These are phyloP conservation scores for Brachionus sp. DNA, from an alignment of 1,140 invertebrate species.

Conservation along the genomic window DNA sequence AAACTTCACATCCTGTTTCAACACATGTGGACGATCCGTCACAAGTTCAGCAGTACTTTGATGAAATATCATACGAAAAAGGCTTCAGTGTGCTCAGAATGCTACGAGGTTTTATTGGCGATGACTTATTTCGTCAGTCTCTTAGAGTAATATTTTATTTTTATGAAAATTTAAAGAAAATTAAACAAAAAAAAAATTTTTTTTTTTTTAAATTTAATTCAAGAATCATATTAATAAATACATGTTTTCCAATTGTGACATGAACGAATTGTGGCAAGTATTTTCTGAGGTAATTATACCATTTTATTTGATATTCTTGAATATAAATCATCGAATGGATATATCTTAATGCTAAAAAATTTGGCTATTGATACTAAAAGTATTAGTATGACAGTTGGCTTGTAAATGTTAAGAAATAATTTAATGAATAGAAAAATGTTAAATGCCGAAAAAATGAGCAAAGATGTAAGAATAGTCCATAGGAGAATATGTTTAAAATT, in stretches of 20 bases:
- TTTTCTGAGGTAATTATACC: constrained; percentile 57
- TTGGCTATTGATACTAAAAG: constrained; percentile 48
- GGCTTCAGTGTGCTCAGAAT: constrained; percentile 57
- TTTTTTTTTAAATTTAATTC: neutral
- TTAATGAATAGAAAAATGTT: neutral
- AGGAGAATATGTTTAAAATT: neutral
- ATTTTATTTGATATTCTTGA: neutral
- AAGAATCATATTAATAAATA: constrained; percentile 54
- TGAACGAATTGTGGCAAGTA: constrained; percentile 60
- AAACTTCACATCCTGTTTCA: constrained; percentile 62
- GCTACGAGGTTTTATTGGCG: constrained; percentile 55
- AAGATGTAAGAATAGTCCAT: neutral
- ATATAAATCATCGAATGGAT: constrained; percentile 26
- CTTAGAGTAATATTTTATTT: constrained; percentile 49
- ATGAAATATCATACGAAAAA: constrained; percentile 58
- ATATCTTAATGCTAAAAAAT: neutral
- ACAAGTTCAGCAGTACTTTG: constrained; percentile 56
- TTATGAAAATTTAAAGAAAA: no score
- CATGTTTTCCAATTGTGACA: constrained; percentile 56
- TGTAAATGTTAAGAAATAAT: constrained; percentile 47
- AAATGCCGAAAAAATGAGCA: neutral
- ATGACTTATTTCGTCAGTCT: constrained; percentile 52
- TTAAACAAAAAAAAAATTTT: neutral
- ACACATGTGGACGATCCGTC: constrained; percentile 53
- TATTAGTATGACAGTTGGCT: constrained; percentile 49